Conservation (phyloP, 2,797 vertebrate species). For the Cyprinodon diabolis region DNA sequence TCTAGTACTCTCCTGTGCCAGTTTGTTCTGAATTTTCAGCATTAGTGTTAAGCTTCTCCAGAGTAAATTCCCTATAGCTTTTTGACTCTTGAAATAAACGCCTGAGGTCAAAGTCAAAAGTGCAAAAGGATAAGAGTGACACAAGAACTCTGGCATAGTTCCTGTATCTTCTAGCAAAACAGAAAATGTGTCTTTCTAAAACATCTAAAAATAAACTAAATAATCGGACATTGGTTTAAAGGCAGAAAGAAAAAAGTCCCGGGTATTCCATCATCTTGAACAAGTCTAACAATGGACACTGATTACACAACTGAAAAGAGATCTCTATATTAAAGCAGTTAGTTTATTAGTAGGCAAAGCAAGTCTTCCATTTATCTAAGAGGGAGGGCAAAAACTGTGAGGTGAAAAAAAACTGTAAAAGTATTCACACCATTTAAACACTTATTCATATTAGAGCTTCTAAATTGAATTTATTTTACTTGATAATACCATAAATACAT, state of each 20-base stretch:
- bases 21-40: conserved; percentile 17
- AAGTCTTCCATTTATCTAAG: too few species aligned
- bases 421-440: too few species aligned
- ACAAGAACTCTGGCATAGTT: background rate
- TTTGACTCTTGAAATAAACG: conserved; percentile 25
- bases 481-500: too few species aligned
- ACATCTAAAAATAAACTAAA: conserved; percentile 1
- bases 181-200: conserved; percentile 3
- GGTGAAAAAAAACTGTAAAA: too few species aligned
- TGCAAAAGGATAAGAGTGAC: conserved; percentile 7
- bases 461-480: background rate
- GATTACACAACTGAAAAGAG: background rate
- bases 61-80: conserved; percentile 29
- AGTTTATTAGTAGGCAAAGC: too few species aligned
- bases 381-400: too few species aligned
- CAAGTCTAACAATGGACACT: background rate
- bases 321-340: background rate
- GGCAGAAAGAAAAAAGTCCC: conserved; percentile 8
- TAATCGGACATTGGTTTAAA: background rate
- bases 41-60: conserved; percentile 18
- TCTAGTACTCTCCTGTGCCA: conserved; percentile 27
- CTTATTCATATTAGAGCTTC: too few species aligned
- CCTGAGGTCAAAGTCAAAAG: conserved; percentile 23
- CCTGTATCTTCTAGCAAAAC: conserved; percentile 11
- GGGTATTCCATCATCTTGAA: background rate